Evolutionary conservation across 2,113 vertebrate species (phyloP), one percentile per base, ranked within the genome.

Genomic region (Thoracochromis brauschi): DNA sequence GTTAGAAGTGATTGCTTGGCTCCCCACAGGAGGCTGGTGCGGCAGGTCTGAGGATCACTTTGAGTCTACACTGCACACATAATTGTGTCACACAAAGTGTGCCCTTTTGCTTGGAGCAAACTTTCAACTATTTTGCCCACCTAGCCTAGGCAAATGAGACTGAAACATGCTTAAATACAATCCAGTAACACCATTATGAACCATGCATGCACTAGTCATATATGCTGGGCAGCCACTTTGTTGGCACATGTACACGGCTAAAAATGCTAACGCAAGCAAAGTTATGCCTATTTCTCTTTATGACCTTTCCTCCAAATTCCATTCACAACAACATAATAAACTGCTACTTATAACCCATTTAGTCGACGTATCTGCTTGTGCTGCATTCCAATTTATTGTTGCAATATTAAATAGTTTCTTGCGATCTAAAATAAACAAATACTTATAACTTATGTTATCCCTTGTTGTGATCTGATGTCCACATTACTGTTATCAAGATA

Each of bases 1-100:
- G 26, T 93, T 94, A 92, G 78, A 71, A 60, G 84, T 8, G 82
- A 91, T 93, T 91, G 91, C 93, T 95, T 94, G 90, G 31, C 87
- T 94, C 85, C 87, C 89, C 71, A 84, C 82, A 88, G 91, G 91
- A 93, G 81, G 88, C 89, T 82, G 92, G 51, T 21, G 58, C 63
- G 81, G 85, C 71, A 91, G 85, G 58, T 83, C 87, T 51, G 85
- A 42, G 24, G 47, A 78, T 79, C 55, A 26, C 47, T 75, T 29
- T 63, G 81, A 19, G 35, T 81, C 21, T 31, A 35, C 21, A 12
- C 24, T 60, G 42, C 51, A 29, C 14, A 84, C 8, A 63, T 35
- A 33, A n/a, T 26, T 26, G 35, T 29, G 24, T 19, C 42, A 19
- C 42, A 8, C 42, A 4, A 78, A 78, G 24, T n/a, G 10, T 81